Conservation (phyloP, 1,140 invertebrate genomes). For the Glossosoma conforme region DNA sequence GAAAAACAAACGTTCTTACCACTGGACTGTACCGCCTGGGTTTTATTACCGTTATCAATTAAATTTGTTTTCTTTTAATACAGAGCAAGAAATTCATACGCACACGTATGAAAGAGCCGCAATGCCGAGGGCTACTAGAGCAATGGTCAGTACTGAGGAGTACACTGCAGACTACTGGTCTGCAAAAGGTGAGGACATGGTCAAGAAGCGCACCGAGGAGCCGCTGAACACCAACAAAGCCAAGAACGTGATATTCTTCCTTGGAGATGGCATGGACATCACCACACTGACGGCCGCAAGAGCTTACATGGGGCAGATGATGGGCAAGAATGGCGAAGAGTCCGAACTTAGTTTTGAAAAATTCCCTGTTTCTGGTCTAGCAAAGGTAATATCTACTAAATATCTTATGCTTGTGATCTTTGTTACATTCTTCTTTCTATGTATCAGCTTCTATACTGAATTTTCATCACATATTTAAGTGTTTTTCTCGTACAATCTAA, state of each 20-base stretch:
- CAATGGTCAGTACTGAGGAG: constrained; percentile 30
- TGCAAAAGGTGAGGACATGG: constrained; percentile 35
- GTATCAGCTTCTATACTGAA: too few species aligned
- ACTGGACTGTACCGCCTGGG: too few species aligned
- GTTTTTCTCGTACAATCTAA: too few species aligned
- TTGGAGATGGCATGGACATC: constrained; percentile 79
- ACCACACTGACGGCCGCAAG: constrained; percentile 67
- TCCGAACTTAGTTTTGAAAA: constrained; percentile 66
- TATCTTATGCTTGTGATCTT: too few species aligned
- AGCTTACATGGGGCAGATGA: constrained; percentile 60
- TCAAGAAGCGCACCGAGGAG: constrained; percentile 43
- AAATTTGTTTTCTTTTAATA: too few species aligned
- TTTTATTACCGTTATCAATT: too few species aligned
- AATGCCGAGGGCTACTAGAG: too few species aligned
- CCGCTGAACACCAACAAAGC: constrained; percentile 51
- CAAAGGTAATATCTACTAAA: constrained; percentile 69
- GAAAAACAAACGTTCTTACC: too few species aligned
- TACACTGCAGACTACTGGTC: constrained; percentile 38
- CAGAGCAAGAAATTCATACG: too few species aligned
- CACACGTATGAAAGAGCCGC: too few species aligned
- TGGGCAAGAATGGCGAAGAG: constrained; percentile 61
- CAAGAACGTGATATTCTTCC: constrained; percentile 70
- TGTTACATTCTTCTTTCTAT: too few species aligned
- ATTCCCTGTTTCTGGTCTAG: constrained; percentile 67
- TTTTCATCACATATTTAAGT: too few species aligned